Conservation (phyloP, 2,797 vertebrate genomes). For the Chromobotia macracanthus region DNA sequence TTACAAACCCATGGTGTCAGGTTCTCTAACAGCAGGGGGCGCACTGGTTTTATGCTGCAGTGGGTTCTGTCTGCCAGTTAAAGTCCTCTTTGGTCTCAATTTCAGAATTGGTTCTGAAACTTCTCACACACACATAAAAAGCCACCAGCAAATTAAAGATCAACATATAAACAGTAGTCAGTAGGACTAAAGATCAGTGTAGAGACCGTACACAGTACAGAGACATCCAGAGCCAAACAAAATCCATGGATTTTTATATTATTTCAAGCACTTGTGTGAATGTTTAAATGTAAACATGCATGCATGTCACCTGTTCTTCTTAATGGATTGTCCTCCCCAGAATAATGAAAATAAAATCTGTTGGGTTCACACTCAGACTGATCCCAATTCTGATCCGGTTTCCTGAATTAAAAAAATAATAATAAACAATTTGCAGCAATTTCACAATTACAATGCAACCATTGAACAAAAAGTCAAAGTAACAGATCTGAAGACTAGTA, state of each 20-base stretch:
- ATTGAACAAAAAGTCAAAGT: background rate
- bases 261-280: background rate
- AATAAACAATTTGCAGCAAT: background rate
- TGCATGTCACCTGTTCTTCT: constrained; percentile 38
- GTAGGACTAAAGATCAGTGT: background rate
- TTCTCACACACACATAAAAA: constrained; percentile 57
- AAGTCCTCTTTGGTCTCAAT: constrained; percentile 84
- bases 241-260: background rate
- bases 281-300: background rate
- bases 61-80: constrained; percentile 84
- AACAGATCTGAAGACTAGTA: background rate
- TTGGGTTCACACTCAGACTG: background rate
- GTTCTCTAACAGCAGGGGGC: constrained; percentile 78
- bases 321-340: constrained; percentile 24
- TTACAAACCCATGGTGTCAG: constrained; percentile 65
- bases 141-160: background rate
- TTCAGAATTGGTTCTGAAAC: constrained; percentile 92
- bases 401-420: background rate
- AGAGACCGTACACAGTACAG: background rate
- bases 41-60: constrained; percentile 87
- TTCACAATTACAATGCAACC: background rate
- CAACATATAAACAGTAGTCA: background rate
- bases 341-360: constrained; percentile 7
- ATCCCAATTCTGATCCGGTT: background rate
- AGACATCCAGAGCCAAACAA: background rate